Evolutionary conservation across 1,140 invertebrate genomes (phyloP).

Genomic region (Drosophila kikkawai): DNA sequence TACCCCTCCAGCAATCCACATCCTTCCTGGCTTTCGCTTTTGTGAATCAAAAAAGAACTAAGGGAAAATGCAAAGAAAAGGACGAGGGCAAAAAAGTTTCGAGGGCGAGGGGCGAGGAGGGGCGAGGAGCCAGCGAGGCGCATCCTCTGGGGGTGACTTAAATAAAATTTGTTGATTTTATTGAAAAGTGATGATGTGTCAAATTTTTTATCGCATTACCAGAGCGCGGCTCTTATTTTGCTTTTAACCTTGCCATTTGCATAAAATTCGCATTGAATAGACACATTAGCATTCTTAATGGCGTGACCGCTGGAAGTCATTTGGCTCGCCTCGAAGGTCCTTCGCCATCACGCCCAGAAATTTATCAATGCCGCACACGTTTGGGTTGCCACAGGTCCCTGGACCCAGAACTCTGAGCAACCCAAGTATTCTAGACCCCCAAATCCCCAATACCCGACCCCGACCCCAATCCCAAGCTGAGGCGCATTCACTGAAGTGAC

Average conservation of each 20-base stretch:
- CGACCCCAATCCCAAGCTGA: conserved; percentile 17
- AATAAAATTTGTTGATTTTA: conserved; percentile 84
- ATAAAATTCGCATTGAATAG: conserved; percentile 82
- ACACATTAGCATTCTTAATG: conserved; percentile 83
- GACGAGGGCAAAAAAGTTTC: conserved; percentile 44
- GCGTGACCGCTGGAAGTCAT: conserved; percentile 67
- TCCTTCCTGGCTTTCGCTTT: conserved; percentile 50
- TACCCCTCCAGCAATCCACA: conserved; percentile 44
- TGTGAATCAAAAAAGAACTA: conserved; percentile 21
- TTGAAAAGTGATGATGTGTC: conserved; percentile 83
- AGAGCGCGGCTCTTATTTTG: conserved; percentile 74
- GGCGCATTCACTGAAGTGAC: conserved; percentile 71
- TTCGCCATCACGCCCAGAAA: conserved; percentile 59
- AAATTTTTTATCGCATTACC: conserved; percentile 83
- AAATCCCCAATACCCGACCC: conserved; percentile 1
- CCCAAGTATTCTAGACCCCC: neutral
- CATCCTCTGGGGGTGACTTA: conserved; percentile 77
- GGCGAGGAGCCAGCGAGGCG: conserved; percentile 47
- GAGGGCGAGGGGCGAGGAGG: neutral
- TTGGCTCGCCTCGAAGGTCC: conserved; percentile 32
- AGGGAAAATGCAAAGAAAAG: conserved; percentile 18
- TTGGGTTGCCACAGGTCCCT: conserved; percentile 51
- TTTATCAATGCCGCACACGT: conserved; percentile 80
- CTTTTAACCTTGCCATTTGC: conserved; percentile 82
- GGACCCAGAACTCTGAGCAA: neutral